Evolutionary conservation across 2,888 invertebrate genomes (phyloP), one percentile per base, ranked within the genome.

Genomic region (Pediacus dermestoides): DNA sequence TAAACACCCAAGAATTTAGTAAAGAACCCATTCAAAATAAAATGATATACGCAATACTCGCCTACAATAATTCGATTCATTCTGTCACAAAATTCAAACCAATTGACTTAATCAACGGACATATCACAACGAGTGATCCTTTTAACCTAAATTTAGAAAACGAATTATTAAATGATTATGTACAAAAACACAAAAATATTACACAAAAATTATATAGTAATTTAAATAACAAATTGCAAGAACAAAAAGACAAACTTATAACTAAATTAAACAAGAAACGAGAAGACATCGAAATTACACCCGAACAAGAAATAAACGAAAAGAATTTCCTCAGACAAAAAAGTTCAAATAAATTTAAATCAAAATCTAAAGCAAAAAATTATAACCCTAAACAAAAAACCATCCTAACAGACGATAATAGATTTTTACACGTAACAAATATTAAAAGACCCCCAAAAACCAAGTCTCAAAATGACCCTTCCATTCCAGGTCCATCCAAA

Each of bases 1-100:
- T 44, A 7, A 44, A 41, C 26, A 27, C 13, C 23, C 32, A 35
- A 44, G 25, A 23, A 7, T 36, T 30, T 30, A 6, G n/a, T n/a
- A 18, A 6, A 7, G 6, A 23, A 18, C 35, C 35, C 6, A 33
- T 31, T 4, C 9, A 21, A 16, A 21, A 11, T 2, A 42, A 45
- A 36, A 31, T 45, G 16, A 1, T 11, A 6, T 40, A 40, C 18
- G 37, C 39, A 2, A 1, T 15, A 7, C 37, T 34, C 16, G 37
- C 39, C 1, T 37, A 37, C 2, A 37, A 37, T 21, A 9, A 37
- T 13, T 37, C 30, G 2, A 30, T 37, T 8, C 33, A 33, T 34
- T 39, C 39, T 2, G n/a, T 10, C 2, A 33, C 38, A 1, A 14
- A 32, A 3, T n/a, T 33, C 4, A 38, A 33, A 27, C 27, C 31